Percentiles rank a stretch among this genome's conserved stretches.
These are phyloP conservation scores for Drosophila baimaii DNA, from an alignment of 1,140 invertebrate species.

Conservation along the genomic window DNA sequence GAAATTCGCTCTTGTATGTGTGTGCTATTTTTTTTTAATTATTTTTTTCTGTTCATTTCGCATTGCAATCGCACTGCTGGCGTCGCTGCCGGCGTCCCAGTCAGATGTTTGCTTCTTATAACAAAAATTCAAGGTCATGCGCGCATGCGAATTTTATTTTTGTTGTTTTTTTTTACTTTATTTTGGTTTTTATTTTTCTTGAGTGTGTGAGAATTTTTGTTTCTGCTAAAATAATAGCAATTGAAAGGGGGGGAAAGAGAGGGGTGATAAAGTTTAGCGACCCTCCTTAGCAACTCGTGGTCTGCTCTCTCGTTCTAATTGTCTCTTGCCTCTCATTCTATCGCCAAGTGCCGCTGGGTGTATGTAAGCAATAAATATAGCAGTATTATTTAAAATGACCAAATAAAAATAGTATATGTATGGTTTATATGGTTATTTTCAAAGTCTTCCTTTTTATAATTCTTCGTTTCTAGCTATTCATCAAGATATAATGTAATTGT, in stretches of 20 bases:
- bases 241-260: background rate
- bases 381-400: background rate
- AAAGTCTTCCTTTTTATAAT: too few relatives aligned
- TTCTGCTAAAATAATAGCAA: conserved; percentile 6
- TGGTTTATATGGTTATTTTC: background rate
- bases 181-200: conserved; percentile 22
- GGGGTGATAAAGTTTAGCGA: conserved; percentile 40
- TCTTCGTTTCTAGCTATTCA: background rate
- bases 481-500: background rate
- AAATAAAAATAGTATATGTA: background rate
- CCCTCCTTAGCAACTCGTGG: conserved; percentile 48
- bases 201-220: conserved; percentile 20
- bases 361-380: conserved; percentile 11
- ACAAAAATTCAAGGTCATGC: conserved; percentile 42
- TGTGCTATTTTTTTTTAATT: background rate
- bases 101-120: conserved; percentile 42
- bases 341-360: background rate
- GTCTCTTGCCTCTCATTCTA: conserved; percentile 1
- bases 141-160: conserved; percentile 41
- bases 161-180: conserved; percentile 14
- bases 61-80: conserved; percentile 28
- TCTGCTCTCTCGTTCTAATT: conserved; percentile 13
- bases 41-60: conserved; percentile 30
- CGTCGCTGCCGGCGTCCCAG: conserved; percentile 22
- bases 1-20: conserved; percentile 18